phyloP scores from a whole-genome alignment of 2,797 vertebrate genomes.

The Paguma larvata region DNA sequence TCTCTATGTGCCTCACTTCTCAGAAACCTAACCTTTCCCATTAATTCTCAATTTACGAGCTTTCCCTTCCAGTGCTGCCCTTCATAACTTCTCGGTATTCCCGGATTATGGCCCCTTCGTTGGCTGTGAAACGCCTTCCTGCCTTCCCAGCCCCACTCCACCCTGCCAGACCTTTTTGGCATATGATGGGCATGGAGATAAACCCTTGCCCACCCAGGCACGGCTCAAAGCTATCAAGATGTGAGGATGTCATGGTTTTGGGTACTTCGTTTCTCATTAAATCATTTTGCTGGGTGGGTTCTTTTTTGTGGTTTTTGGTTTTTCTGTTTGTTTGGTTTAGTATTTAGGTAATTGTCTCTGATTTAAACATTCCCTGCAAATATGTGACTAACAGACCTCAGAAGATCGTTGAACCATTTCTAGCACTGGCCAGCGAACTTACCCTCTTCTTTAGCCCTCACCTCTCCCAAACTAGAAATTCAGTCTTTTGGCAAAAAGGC shows the following conservation, averaged over 20 bases:
- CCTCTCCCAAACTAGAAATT: background rate
- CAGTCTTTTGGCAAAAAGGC: background rate
- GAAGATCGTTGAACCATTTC: background rate
- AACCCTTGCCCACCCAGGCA: background rate
- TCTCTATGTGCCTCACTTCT: background rate
- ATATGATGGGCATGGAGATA: background rate
- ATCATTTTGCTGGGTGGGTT: background rate
- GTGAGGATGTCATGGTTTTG: background rate
- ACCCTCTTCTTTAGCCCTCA: background rate
- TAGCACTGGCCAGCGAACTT: background rate
- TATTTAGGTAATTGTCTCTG: background rate
- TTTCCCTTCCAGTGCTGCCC: background rate
- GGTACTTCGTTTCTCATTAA: background rate
- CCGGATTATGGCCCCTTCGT: background rate
- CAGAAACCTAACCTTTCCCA: background rate
- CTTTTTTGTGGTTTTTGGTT: background rate
- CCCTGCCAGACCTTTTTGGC: background rate
- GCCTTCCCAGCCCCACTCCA: background rate
- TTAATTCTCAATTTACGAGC: background rate
- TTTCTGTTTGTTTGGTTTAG: background rate
- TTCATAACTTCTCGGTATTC: background rate
- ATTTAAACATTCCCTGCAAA: constrained; percentile 16
- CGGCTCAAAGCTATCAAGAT: background rate
- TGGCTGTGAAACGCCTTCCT: background rate
- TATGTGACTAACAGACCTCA: background rate